Evolutionary conservation across 2,797 vertebrate species (phyloP), one percentile per base, ranked within the genome.

Genomic region (Hirundo rustica): DNA sequence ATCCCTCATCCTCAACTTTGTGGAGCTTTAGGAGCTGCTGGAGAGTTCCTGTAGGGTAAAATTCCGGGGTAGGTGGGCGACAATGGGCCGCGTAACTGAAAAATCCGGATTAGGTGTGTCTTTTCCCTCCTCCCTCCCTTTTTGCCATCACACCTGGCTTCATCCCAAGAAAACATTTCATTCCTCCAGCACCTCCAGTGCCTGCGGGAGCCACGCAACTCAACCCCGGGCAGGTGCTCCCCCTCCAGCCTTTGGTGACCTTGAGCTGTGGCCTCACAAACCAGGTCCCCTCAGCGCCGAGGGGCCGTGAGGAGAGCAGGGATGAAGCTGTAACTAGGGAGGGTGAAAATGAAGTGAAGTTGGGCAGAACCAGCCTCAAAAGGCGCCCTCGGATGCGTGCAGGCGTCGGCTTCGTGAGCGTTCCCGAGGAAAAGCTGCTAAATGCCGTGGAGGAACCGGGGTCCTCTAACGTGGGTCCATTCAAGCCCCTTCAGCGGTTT

Each of bases 31-130:
- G 53, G 61, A 66, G 38, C 23, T 47, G 5, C 15, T 36, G 20
- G 30, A 38, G 13, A 5, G 5, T 18, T 44, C 19, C 13, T 58
- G 23, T 7, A 1, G 34, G 42, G 22, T 47, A 16, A 61, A 83
- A 74, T 36, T n/a, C 1, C 2, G 4, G 30, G 58, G 32, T 12
- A 32, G 13, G 21, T 65, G 13, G 25, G 16, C 0, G 0, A 9
- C 40, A 26, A 64, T 4, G 9, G 38, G 9, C 15, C 25, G 0
- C 3, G 7, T 22, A 12, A 27, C 22, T 73, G n/a, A 48, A 64
- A 73, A 86, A 57, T 7, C n/a, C 32, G 9, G 10, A 5, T 17
- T 77, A 62, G 6, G 1, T 58, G 26, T 21, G 0, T n/a, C 2
- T 71, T 79, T 88, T 27, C 38, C 9, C 3, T 81, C 10, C 22